Percentiles rank a stretch among this genome's conserved stretches.
Conservation (phyloP, 2,113 vertebrate genomes). For the Sapajus apella region DNA sequence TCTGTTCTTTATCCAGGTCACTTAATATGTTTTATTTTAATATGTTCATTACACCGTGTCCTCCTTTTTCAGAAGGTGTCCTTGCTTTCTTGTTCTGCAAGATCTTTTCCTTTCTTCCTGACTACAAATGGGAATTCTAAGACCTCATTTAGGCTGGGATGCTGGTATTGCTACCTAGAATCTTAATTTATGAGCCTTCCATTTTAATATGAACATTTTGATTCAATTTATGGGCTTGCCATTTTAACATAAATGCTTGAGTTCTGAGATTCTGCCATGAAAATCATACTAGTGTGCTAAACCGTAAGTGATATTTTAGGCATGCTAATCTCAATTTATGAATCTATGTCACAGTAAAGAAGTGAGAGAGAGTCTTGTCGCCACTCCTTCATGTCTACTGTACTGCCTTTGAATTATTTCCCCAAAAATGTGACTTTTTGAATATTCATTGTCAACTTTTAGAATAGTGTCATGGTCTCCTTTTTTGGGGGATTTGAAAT, state of each 20-base stretch:
- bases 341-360: neutral
- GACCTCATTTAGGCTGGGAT: neutral
- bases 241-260: conserved; percentile 49
- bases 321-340: neutral
- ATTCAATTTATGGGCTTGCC: neutral
- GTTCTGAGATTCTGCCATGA: conserved; percentile 16
- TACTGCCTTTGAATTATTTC: neutral
- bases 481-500: conserved; percentile 11
- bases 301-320: neutral
- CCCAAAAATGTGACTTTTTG: neutral
- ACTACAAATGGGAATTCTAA: neutral
- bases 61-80: neutral
- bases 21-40: neutral
- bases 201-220: conserved; percentile 15
- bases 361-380: neutral
- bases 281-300: neutral
- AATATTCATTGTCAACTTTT: neutral
- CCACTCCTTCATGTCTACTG: neutral
- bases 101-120: neutral
- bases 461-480: neutral
- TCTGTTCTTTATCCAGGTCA: neutral
- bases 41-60: neutral
- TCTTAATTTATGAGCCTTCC: neutral
- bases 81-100: neutral
- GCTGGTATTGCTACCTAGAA: neutral